Percentiles rank a stretch among this genome's conserved stretches.
Evolutionary conservation across 2,113 vertebrate genomes (phyloP).

Genomic region (Tor tambroides): DNA sequence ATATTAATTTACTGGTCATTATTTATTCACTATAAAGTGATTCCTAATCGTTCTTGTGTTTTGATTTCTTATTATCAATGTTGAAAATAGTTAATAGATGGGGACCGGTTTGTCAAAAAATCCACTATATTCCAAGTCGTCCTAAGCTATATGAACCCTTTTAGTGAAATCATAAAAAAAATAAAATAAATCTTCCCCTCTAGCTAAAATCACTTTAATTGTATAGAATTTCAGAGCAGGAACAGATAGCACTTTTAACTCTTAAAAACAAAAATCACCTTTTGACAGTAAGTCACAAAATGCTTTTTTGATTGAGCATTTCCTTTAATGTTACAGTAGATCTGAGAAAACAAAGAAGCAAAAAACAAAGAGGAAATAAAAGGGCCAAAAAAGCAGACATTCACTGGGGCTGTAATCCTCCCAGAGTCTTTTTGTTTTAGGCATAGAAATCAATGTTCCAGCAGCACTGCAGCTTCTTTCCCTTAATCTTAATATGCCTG

Average conservation of each 20-base stretch:
- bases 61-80: too few relatives aligned
- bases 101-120: not conserved
- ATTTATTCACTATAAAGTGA: not conserved
- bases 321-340: not conserved
- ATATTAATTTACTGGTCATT: not conserved
- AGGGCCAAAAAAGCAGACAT: not conserved
- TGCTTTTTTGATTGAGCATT: not conserved
- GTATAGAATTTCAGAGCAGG: not conserved
- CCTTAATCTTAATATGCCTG: slow-evolving; percentile 51
- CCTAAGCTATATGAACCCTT: not conserved
- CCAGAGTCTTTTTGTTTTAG: slow-evolving; percentile 36
- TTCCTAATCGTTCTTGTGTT: not conserved
- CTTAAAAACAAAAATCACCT: not conserved
- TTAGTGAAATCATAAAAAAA: too few relatives aligned
- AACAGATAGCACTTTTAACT: too few relatives aligned
- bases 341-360: not conserved
- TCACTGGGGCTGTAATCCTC: slow-evolving; percentile 40
- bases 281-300: not conserved
- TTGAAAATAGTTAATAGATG: not conserved
- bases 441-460: slow-evolving; percentile 52
- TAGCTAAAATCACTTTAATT: not conserved
- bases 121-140: not conserved
- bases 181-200: too few relatives aligned
- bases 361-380: not conserved
- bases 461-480: slow-evolving; percentile 10